Percentiles rank a stretch among this genome's conserved stretches.
phyloP scores from a whole-genome alignment of 2,797 vertebrate species.

The Ciconia nigra region DNA sequence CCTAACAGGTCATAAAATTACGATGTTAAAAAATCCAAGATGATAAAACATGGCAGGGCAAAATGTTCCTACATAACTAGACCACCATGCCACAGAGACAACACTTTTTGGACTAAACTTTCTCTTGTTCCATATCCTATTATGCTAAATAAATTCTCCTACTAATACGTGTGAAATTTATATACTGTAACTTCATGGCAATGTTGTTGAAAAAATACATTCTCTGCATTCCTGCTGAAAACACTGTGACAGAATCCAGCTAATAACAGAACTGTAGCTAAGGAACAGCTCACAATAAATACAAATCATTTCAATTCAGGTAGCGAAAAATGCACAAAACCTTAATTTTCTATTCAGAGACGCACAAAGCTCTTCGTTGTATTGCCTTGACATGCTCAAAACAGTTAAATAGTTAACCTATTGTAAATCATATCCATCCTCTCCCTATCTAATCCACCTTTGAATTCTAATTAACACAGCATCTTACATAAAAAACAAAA shows the following conservation, averaged over 20 bases:
- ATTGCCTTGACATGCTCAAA: neutral
- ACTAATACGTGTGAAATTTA: neutral
- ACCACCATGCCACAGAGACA: neutral
- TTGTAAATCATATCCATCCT: neutral
- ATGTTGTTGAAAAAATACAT: neutral
- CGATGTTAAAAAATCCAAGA: conserved; percentile 1
- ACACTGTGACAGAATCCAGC: neutral
- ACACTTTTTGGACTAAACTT: neutral
- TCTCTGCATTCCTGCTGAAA: neutral
- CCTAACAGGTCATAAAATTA: conserved; percentile 76
- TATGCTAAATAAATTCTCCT: neutral
- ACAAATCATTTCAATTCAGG: neutral
- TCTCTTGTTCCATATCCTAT: neutral
- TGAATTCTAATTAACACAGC: neutral
- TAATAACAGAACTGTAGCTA: neutral
- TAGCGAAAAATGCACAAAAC: neutral
- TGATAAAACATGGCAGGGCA: neutral
- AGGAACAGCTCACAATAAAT: neutral
- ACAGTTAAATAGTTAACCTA: neutral
- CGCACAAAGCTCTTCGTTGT: neutral
- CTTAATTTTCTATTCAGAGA: neutral
- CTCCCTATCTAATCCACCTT: neutral
- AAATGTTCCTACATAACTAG: neutral
- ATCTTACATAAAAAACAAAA: neutral
- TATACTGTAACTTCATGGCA: neutral